These are phyloP conservation scores for Littorina saxatilis DNA, from an alignment of 1,140 invertebrate species.

Conservation along the genomic window DNA sequence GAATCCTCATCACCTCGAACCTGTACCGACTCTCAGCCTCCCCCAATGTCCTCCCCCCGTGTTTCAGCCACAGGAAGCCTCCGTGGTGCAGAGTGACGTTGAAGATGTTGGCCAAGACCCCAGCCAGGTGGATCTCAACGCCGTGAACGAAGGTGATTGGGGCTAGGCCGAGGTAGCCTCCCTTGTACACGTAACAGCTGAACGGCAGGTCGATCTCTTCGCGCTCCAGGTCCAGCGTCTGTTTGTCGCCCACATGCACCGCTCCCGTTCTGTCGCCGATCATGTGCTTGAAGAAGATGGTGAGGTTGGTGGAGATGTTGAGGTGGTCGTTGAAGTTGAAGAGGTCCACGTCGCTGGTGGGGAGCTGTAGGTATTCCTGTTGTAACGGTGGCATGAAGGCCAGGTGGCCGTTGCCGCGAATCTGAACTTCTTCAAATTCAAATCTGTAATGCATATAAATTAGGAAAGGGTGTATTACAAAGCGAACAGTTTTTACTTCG, in stretches of 20 bases:
- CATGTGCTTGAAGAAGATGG: conserved; percentile 67
- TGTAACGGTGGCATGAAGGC: conserved; percentile 53
- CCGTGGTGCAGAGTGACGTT: conserved; percentile 66
- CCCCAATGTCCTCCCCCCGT: conserved; percentile 58
- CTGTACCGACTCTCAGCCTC: conserved; percentile 54
- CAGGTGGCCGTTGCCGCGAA: conserved; percentile 65
- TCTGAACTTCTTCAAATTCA: conserved; percentile 66
- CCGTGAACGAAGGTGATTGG: conserved; percentile 64
- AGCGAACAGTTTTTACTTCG: too few relatives aligned
- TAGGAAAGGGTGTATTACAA: too few relatives aligned
- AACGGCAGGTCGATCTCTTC: conserved; percentile 66
- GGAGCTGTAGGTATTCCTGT: conserved; percentile 22
- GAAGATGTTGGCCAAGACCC: conserved; percentile 58
- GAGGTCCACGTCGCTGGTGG: conserved; percentile 1
- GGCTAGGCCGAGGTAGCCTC: conserved; percentile 62
- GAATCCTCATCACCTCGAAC: conserved; percentile 57
- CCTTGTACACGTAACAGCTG: conserved; percentile 58
- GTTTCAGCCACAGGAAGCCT: conserved; percentile 65
- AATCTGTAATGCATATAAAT: neutral
- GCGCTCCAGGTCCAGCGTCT: conserved; percentile 59
- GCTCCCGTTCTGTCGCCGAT: conserved; percentile 65
- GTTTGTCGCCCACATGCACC: conserved; percentile 57
- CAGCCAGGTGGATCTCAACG: conserved; percentile 64
- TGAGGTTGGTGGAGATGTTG: conserved; percentile 50
- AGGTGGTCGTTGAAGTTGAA: conserved; percentile 34